Evolutionary conservation across 2,113 vertebrate genomes (phyloP).

Genomic region (Sceloporus undulatus): DNA sequence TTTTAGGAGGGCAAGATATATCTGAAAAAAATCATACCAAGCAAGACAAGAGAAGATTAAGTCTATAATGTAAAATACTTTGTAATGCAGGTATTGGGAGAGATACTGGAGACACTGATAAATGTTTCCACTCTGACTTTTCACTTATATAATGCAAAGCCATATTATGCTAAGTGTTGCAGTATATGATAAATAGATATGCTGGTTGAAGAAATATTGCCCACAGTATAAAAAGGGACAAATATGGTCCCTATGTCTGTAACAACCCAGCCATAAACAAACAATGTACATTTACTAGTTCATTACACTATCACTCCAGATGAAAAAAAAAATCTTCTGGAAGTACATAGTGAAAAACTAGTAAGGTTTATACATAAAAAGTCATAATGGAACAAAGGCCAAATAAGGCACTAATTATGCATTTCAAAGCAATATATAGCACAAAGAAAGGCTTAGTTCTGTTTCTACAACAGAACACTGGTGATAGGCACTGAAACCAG

Average conservation of each 20-base stretch:
- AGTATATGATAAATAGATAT: background rate
- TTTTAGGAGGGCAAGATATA: background rate
- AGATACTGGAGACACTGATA: background rate
- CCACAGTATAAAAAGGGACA: background rate
- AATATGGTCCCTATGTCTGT: background rate
- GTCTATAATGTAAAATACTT: background rate
- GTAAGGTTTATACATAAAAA: background rate
- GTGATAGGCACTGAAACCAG: background rate
- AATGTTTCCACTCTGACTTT: background rate
- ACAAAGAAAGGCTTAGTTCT: background rate
- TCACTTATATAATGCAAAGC: background rate
- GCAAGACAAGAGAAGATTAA: background rate
- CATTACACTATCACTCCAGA: background rate
- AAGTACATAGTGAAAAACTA: background rate
- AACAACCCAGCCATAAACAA: background rate
- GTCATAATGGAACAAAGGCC: slow-evolving; percentile 27
- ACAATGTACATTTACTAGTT: background rate
- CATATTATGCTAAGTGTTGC: background rate
- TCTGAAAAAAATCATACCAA: background rate
- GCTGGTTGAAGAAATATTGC: background rate
- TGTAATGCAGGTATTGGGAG: background rate
- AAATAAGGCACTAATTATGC: slow-evolving; percentile 3
- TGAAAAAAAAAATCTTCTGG: background rate
- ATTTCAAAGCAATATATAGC: slow-evolving; percentile 16
- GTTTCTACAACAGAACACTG: background rate